Percentiles rank a stretch among this genome's conserved stretches.
phyloP scores from a whole-genome alignment of 2,113 vertebrate species.

The Ailuropoda melanoleuca region DNA sequence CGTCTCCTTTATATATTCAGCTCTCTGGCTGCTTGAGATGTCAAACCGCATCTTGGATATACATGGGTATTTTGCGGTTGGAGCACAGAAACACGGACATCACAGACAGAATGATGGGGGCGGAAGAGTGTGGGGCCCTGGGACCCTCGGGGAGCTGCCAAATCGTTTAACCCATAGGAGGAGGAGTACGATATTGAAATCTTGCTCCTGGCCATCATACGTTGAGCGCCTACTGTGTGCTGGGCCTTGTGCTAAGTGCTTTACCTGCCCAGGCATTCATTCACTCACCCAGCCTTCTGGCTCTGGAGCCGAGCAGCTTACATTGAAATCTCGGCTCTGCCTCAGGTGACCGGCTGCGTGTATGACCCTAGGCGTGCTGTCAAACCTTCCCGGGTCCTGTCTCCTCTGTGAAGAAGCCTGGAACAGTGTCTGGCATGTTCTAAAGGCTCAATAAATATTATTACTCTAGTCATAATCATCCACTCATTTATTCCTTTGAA shows the following conservation, averaged over 20 bases:
- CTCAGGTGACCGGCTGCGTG: accelerated
- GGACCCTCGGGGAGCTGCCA: neutral
- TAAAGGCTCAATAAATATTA: neutral
- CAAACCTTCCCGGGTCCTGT: neutral
- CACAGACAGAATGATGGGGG: accelerated
- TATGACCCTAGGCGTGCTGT: neutral
- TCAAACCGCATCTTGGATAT: neutral
- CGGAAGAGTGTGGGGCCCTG: neutral
- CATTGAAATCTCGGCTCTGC: neutral
- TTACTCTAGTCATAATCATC: no score
- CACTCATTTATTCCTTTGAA: neutral
- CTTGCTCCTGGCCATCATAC: accelerated
- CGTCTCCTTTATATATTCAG: slow-evolving; percentile 50
- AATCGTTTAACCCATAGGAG: neutral
- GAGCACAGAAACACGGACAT: neutral
- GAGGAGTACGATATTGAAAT: neutral
- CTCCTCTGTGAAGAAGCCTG: neutral
- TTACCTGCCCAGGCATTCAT: no score
- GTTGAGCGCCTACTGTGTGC: accelerated
- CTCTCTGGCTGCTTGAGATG: neutral
- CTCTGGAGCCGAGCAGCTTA: neutral
- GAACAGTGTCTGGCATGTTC: no score
- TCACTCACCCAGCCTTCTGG: neutral
- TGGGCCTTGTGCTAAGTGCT: neutral
- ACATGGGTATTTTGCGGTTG: neutral